Conservation (phyloP, 2,113 vertebrate species). For the Ellobius talpinus region DNA sequence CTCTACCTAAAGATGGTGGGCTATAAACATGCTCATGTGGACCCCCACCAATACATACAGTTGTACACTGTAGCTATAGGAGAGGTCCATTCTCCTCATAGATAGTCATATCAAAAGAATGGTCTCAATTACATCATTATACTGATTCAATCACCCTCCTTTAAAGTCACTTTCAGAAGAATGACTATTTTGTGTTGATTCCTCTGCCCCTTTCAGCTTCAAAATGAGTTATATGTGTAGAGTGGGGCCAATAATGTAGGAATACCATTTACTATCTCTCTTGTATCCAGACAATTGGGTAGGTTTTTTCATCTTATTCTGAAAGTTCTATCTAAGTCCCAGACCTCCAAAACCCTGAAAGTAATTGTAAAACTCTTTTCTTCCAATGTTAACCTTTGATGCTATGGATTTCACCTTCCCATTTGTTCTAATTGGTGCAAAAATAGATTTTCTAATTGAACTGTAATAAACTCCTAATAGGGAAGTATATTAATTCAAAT, state of each 20-base stretch:
- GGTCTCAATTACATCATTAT: not conserved
- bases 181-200: not conserved
- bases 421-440: not conserved
- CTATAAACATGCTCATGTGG: too few species aligned
- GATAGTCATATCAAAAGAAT: not conserved
- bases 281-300: not conserved
- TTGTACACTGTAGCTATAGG: not conserved
- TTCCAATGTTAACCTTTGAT: not conserved
- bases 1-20: not conserved
- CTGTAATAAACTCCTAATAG: not conserved
- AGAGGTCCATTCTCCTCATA: not conserved
- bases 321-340: not conserved
- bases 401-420: not conserved
- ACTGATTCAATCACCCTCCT: not conserved
- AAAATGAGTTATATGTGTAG: not conserved
- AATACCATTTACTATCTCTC: too few species aligned
- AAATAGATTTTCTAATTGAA: not conserved
- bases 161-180: slow-evolving; percentile 42
- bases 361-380: not conserved
- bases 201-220: not conserved
- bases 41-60: not conserved
- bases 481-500: not conserved
- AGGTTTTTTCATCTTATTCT: not conserved
- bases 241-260: not conserved
- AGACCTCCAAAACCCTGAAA: not conserved